Evolutionary conservation across 2,113 vertebrate species (phyloP).

Genomic region (Sprattus sprattus): DNA sequence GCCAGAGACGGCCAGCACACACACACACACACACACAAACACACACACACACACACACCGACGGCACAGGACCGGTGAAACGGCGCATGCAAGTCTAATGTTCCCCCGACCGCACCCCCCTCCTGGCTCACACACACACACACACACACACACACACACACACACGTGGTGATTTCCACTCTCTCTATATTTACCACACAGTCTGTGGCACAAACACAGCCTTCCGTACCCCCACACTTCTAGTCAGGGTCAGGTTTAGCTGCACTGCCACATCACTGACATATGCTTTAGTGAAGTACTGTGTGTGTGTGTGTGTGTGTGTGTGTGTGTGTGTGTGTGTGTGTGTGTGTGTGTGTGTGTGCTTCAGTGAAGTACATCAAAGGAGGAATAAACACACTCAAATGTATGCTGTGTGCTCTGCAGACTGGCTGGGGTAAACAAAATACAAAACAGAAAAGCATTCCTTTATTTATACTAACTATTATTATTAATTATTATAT

Average conservation of each 20-base stretch:
- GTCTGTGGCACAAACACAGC: neutral
- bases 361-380: neutral
- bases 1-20: no score
- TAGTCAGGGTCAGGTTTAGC: neutral
- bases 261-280: neutral
- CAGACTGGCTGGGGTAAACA: neutral
- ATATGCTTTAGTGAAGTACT: neutral
- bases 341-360: no score
- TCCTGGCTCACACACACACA: no score
- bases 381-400: no score
- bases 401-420: no score
- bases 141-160: no score
- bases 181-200: slow-evolving; percentile 24
- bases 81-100: slow-evolving; percentile 49
- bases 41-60: no score
- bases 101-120: slow-evolving; percentile 53
- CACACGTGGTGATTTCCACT: slow-evolving; percentile 20
- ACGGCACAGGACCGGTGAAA: neutral
- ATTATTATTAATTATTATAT: neutral
- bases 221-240: neutral
- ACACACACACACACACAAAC: no score
- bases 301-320: no score
- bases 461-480: neutral
- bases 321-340: no score
- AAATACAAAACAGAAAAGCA: neutral